phyloP scores from a whole-genome alignment of 2,113 vertebrate genomes.

The Silurus meridionalis region DNA sequence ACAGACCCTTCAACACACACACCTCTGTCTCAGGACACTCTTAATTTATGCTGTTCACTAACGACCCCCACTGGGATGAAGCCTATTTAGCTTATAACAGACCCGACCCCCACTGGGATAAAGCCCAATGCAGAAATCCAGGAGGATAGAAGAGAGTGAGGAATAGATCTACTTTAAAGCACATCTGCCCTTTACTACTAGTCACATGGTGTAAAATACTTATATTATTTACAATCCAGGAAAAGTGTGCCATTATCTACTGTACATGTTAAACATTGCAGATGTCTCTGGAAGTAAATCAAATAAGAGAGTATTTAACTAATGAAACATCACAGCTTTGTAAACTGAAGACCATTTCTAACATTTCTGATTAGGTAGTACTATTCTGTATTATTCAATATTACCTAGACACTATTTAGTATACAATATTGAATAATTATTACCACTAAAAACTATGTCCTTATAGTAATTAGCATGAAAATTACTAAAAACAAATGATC shows the following conservation, averaged over 20 bases:
- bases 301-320: background rate
- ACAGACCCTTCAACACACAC: constrained; percentile 23
- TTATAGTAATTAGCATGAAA: background rate
- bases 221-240: background rate
- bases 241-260: background rate
- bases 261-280: background rate
- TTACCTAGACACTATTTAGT: background rate
- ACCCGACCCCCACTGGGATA: constrained; percentile 4
- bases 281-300: background rate
- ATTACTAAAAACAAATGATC: background rate
- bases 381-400: no score
- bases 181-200: background rate
- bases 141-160: constrained; percentile 18
- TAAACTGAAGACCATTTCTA: background rate
- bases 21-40: constrained; percentile 18
- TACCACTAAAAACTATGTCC: background rate
- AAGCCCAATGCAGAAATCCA: constrained; percentile 32
- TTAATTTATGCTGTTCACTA: constrained; percentile 63
- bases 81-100: constrained; percentile 48
- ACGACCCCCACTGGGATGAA: constrained; percentile 63
- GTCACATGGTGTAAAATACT: background rate
- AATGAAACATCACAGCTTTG: background rate
- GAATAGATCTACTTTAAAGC: background rate
- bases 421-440: background rate
- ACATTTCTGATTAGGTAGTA: background rate